These are phyloP conservation scores for Coreoperca whiteheadi DNA, from an alignment of 2,113 vertebrate genomes.

Conservation along the genomic window DNA sequence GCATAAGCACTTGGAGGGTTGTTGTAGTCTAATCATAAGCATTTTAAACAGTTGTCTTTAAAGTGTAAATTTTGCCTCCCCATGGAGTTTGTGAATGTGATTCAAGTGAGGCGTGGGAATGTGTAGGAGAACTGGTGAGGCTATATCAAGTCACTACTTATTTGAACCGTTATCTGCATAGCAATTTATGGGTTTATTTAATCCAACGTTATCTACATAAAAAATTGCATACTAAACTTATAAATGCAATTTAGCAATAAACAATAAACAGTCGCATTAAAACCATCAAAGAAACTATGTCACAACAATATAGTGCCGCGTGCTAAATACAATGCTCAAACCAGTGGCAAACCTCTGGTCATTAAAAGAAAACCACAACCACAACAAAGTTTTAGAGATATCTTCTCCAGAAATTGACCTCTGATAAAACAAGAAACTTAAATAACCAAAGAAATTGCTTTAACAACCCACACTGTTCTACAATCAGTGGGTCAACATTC, in stretches of 20 bases:
- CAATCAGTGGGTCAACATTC: not conserved
- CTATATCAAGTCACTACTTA: not conserved
- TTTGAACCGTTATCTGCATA: not conserved
- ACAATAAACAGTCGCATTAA: not conserved
- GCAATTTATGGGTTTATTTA: too few relatives aligned
- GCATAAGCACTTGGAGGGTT: conserved; percentile 17
- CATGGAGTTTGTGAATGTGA: conserved; percentile 3
- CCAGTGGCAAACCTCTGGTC: not conserved
- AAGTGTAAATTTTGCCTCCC: conserved; percentile 39
- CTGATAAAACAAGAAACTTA: not conserved
- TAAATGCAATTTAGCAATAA: not conserved
- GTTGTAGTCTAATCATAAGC: conserved; percentile 34
- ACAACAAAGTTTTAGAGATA: not conserved
- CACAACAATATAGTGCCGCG: not conserved
- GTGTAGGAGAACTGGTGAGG: conserved; percentile 13
- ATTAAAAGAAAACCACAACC: not conserved
- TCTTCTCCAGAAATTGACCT: not conserved
- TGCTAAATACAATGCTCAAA: not conserved
- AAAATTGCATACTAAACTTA: not conserved
- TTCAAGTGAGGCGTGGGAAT: not conserved
- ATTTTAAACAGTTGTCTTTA: conserved; percentile 42
- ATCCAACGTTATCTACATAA: conserved; percentile 1
- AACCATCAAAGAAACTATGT: not conserved
- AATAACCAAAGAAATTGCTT: not conserved
- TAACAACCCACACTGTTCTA: not conserved